phyloP scores from a whole-genome alignment of 2,797 vertebrate genomes.

The Linurgus olivaceus region DNA sequence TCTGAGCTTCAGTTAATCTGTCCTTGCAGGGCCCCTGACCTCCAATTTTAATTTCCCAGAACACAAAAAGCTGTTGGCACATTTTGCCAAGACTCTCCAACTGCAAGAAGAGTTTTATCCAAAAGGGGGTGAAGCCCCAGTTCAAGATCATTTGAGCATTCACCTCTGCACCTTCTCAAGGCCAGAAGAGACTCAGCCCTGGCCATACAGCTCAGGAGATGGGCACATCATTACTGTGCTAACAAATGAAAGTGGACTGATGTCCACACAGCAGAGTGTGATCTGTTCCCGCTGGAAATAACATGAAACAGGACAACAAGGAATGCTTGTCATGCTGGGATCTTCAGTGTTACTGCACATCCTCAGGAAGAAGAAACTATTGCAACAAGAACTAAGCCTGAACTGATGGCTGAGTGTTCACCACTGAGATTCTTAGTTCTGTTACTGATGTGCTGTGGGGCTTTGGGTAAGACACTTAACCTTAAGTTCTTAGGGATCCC shows the following conservation, averaged over 20 bases:
- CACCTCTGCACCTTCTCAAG: neutral
- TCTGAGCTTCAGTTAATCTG: neutral
- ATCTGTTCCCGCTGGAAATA: neutral
- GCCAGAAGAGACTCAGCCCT: neutral
- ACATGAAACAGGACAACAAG: neutral
- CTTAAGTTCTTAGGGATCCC: neutral
- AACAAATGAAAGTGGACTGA: neutral
- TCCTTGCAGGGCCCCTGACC: neutral
- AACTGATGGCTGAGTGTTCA: neutral
- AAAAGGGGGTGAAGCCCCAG: neutral
- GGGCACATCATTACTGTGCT: neutral
- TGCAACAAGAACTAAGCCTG: neutral
- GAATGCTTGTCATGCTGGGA: neutral
- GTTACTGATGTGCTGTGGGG: neutral
- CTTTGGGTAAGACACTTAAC: neutral
- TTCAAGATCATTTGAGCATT: neutral
- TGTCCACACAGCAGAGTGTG: rapidly evolving
- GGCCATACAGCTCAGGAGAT: neutral
- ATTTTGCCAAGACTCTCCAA: neutral
- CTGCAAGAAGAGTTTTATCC: neutral
- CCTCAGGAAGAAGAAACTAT: neutral
- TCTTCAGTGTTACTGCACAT: neutral
- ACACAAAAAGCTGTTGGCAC: neutral
- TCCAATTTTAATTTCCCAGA: neutral
- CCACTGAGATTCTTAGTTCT: neutral